These are phyloP conservation scores for Pelodytes ibericus DNA, from an alignment of 2,797 vertebrate genomes.

Conservation along the genomic window DNA sequence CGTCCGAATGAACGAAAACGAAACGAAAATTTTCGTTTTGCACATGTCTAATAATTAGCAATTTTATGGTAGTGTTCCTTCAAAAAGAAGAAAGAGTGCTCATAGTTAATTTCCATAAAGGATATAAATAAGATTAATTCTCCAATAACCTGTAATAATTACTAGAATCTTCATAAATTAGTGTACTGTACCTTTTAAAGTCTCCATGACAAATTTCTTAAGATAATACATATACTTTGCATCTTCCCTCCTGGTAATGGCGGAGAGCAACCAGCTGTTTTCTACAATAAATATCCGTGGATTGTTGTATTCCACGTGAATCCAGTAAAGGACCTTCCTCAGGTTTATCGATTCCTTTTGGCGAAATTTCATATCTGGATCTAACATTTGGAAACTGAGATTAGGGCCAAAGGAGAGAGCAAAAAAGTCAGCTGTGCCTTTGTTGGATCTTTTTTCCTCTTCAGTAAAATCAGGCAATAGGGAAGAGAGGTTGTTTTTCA, in stretches of 20 bases:
- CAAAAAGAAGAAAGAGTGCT: too few species aligned
- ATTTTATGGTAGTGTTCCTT: too few species aligned
- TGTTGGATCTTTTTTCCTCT: constrained; percentile 77
- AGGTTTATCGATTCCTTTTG: constrained; percentile 89
- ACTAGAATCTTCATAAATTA: not conserved
- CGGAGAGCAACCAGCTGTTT: constrained; percentile 91
- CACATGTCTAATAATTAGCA: too few species aligned
- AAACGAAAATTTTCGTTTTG: too few species aligned
- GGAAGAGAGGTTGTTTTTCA: constrained; percentile 83
- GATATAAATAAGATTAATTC: too few species aligned
- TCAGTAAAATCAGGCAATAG: constrained; percentile 84
- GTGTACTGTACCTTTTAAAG: constrained; percentile 85
- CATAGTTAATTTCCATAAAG: too few species aligned
- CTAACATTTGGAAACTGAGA: constrained; percentile 90
- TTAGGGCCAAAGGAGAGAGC: constrained; percentile 92
- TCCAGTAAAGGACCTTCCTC: constrained; percentile 93
- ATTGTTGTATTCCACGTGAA: constrained; percentile 86
- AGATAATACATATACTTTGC: constrained; percentile 94
- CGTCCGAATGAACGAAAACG: too few species aligned
- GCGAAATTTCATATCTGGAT: constrained; percentile 87
- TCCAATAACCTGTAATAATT: too few species aligned
- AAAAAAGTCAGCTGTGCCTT: constrained; percentile 93
- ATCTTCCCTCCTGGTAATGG: constrained; percentile 88
- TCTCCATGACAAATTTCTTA: constrained; percentile 91
- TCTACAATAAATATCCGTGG: constrained; percentile 93